Base-by-base conservation (phyloP, 2,113 vertebrate species). In the Strix uralensis region DNA sequence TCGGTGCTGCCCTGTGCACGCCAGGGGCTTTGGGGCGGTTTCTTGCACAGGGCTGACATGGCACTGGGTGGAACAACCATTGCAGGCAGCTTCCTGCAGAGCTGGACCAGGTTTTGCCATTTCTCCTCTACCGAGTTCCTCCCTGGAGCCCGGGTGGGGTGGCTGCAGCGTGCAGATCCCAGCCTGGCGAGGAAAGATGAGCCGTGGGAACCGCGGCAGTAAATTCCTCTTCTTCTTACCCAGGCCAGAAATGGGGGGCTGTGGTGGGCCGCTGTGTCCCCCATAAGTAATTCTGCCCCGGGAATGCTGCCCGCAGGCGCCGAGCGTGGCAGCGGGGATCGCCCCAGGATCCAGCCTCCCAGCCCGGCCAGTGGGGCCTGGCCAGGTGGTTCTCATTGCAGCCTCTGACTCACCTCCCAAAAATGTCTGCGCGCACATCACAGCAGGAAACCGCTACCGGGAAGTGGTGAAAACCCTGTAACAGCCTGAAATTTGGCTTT, bases 361-460 rank as follows among this genome's bases (percentile, higher is more conserved):
- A 65, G 46, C 2, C 7, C 5, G 4, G 63, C n/a, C 13, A 65
- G 46, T 2, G 7, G 6, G 4, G 63, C 91, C 92, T 7, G 4
- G 63, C 91, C 92, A 89, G 95, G 96, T 94, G 94, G 86, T 85
- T 96, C 66, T 78, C 55, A 89, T 91, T 70, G 77, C 73, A 92
- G 74, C 54, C 58, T 81, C 86, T 97, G 95, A 95, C 82, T 96
- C 96, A 94, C 69, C 84, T 89, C 95, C 57, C 91, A 91, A 72
- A 90, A 80, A 94, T 91, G 91, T 70, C 81, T 72, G 26, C 0
- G 9, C 73, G 92, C 51, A 22, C 66, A 59, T 86, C 74, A n/a
- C 11, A 38, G 82, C 95, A 96, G 94, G 91, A 96, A 97, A 96
- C 79, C 63, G 22, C 94, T 49, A 66, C 40, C 0, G 23, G 88